phyloP scores from a whole-genome alignment of 1,140 invertebrate species.

The Drosophila pseudoananassae region DNA sequence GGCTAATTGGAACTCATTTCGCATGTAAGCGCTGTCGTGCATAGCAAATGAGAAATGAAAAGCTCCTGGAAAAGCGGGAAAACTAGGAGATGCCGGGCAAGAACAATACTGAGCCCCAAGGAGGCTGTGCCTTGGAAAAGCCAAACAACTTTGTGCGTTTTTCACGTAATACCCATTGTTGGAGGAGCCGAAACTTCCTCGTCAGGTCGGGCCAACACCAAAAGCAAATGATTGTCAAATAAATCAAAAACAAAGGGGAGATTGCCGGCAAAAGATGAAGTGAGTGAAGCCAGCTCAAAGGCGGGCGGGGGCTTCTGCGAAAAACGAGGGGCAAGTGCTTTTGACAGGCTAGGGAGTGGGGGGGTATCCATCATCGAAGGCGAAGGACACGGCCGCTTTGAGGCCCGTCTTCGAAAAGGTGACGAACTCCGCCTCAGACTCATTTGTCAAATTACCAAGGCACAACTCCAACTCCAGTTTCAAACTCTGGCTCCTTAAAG shows the following conservation, averaged over 20 bases:
- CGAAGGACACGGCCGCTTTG: constrained; percentile 10
- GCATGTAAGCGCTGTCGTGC: constrained; percentile 71
- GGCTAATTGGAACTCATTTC: constrained; percentile 81
- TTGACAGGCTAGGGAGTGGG: constrained; percentile 6
- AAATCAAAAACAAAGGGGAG: constrained; percentile 66
- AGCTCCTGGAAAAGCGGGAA: neutral
- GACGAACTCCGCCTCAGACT: constrained; percentile 43
- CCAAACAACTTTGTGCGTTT: constrained; percentile 60
- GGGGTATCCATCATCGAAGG: constrained; percentile 49
- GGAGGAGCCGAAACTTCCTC: constrained; percentile 12
- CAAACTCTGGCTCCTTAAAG: constrained; percentile 27
- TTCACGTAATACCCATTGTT: constrained; percentile 74
- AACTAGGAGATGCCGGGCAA: constrained; percentile 13
- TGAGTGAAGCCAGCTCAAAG: neutral
- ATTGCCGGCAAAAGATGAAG: constrained; percentile 36
- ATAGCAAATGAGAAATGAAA: constrained; percentile 65
- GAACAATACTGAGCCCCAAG: neutral
- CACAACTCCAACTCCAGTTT: constrained; percentile 6
- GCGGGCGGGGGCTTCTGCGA: neutral
- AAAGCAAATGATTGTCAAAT: constrained; percentile 80
- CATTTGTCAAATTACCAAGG: constrained; percentile 76
- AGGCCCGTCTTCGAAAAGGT: constrained; percentile 72
- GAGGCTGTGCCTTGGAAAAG: constrained; percentile 30
- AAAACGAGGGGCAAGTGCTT: constrained; percentile 17
- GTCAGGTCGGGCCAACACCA: constrained; percentile 19